These are phyloP conservation scores for Atta colombica DNA, from an alignment of 1,140 invertebrate species.

Conservation along the genomic window DNA sequence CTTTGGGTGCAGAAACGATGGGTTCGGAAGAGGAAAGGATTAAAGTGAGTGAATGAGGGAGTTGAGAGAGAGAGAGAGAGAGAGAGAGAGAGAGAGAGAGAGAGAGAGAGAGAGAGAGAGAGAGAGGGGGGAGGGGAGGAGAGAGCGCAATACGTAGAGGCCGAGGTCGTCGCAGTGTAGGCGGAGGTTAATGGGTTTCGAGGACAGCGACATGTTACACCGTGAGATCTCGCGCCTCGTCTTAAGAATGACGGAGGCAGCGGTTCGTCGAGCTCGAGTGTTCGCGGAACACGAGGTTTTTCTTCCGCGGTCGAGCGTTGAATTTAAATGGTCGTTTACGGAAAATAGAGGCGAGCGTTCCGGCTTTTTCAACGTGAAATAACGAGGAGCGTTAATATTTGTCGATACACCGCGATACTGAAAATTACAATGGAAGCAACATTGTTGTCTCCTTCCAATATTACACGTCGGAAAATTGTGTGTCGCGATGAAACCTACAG, in stretches of 20 bases:
- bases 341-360: slow-evolving; percentile 11
- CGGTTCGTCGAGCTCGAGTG: slow-evolving; percentile 49
- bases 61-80: neutral
- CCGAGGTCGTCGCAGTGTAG: slow-evolving; percentile 55
- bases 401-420: neutral
- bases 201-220: slow-evolving; percentile 71
- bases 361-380: neutral
- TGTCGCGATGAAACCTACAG: neutral
- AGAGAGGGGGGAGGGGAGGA: slow-evolving; percentile 4
- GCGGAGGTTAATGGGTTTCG: slow-evolving; percentile 73
- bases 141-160: slow-evolving; percentile 8
- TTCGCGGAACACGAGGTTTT: slow-evolving; percentile 41
- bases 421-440: neutral
- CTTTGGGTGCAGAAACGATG: slow-evolving; percentile 21
- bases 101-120: neutral
- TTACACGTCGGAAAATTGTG: neutral
- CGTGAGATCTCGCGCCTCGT: slow-evolving; percentile 69
- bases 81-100: neutral
- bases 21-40: slow-evolving; percentile 37
- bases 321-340: slow-evolving; percentile 63
- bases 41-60: slow-evolving; percentile 37
- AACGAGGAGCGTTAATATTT: slow-evolving; percentile 4
- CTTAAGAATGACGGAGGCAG: slow-evolving; percentile 62
- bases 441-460: neutral
- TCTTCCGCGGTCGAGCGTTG: slow-evolving; percentile 56